phyloP scores from a whole-genome alignment of 1,140 invertebrate genomes.

The Trachelipus rathkii region DNA sequence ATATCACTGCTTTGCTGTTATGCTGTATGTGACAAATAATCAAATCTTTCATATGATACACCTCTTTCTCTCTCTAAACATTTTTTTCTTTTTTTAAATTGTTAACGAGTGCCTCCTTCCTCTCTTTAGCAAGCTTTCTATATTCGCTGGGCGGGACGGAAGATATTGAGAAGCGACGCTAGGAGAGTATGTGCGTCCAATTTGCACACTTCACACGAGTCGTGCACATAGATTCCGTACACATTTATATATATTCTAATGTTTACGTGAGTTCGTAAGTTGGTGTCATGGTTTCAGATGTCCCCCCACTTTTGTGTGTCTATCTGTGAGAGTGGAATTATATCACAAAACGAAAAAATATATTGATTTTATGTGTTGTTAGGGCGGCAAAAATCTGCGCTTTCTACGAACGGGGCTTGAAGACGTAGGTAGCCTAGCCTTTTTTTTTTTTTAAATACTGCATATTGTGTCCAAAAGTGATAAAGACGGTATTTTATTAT shows the following conservation, averaged over 20 bases:
- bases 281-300: neutral
- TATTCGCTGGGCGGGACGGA: neutral
- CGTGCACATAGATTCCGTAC: neutral
- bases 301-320: neutral
- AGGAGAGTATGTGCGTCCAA: neutral
- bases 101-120: neutral
- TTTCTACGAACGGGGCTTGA: neutral
- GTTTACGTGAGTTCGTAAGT: neutral
- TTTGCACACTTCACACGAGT: neutral
- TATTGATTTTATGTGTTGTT: neutral
- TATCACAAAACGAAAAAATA: neutral
- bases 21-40: too few species aligned
- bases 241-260: neutral
- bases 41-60: too few species aligned
- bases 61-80: too few species aligned
- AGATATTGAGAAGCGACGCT: neutral
- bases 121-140: neutral
- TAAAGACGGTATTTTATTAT: too few species aligned
- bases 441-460: neutral
- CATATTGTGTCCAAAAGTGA: too few species aligned
- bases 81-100: neutral
- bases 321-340: conserved; percentile 8
- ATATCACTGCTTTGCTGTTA: too few species aligned
- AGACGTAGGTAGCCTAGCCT: neutral
- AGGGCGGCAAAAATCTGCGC: conserved; percentile 8